phyloP scores from a whole-genome alignment of 2,888 invertebrate genomes.

The Smittia aterrima region DNA sequence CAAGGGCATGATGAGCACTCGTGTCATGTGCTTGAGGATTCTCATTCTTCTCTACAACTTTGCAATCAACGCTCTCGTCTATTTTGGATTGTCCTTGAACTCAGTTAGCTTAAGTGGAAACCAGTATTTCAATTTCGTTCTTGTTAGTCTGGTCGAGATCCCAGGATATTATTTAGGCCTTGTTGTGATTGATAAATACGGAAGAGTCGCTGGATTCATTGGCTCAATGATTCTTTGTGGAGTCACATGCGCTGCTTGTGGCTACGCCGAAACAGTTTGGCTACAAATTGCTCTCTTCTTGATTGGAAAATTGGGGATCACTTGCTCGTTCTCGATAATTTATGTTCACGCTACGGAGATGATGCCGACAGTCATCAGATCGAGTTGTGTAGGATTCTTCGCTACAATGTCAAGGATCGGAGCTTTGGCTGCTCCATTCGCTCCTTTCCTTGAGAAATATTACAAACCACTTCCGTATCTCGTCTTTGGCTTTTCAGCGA shows the following conservation, averaged over 20 bases:
- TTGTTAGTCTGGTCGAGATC: slow-evolving; percentile 62
- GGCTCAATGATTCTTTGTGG: slow-evolving; percentile 51
- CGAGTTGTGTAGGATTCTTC: slow-evolving; percentile 61
- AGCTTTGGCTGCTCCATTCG: slow-evolving; percentile 63
- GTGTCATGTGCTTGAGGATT: not conserved
- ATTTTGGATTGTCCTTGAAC: slow-evolving; percentile 66
- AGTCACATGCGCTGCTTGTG: slow-evolving; percentile 52
- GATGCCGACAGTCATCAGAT: slow-evolving; percentile 62
- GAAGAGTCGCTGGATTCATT: slow-evolving; percentile 45
- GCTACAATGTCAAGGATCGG: slow-evolving; percentile 64
- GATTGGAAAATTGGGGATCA: slow-evolving; percentile 60
- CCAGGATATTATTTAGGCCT: slow-evolving; percentile 58
- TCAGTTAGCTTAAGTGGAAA: slow-evolving; percentile 65
- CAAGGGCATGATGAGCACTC: not conserved
- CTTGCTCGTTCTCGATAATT: slow-evolving; percentile 60
- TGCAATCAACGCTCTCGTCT: slow-evolving; percentile 66
- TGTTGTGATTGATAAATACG: slow-evolving; percentile 44
- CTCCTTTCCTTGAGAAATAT: slow-evolving; percentile 58
- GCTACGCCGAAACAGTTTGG: slow-evolving; percentile 51
- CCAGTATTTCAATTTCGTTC: slow-evolving; percentile 65
- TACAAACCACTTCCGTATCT: slow-evolving; percentile 25
- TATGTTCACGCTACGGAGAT: slow-evolving; percentile 64
- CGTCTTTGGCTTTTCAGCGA: slow-evolving; percentile 6
- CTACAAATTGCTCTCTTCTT: slow-evolving; percentile 53
- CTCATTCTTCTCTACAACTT: slow-evolving; percentile 47